Evolutionary conservation across 2,113 vertebrate genomes (phyloP).

Genomic region (Grallaria varia): DNA sequence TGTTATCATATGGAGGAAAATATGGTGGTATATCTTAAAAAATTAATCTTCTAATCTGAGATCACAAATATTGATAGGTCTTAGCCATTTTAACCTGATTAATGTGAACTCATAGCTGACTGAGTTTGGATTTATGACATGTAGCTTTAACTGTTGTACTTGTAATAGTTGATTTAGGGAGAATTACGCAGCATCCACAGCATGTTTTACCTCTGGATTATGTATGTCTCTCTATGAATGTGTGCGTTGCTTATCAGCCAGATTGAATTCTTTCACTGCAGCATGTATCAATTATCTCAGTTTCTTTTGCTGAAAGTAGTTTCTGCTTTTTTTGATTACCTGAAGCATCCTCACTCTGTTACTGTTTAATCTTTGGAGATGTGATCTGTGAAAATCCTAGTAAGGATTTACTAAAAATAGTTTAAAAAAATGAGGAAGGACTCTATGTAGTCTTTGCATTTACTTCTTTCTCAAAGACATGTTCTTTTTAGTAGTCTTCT

Average conservation of each 20-base stretch:
- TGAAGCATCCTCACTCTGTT: neutral
- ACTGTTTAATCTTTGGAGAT: neutral
- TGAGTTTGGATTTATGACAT: neutral
- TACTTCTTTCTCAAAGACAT: neutral
- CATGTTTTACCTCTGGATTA: neutral
- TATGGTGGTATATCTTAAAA: neutral
- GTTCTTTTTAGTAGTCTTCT: neutral
- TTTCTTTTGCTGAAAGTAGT: neutral
- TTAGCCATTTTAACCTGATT: neutral
- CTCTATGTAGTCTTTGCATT: neutral
- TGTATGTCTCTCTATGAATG: neutral
- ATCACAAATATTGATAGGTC: neutral
- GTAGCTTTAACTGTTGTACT: neutral
- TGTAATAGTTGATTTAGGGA: neutral
- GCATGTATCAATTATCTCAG: neutral
- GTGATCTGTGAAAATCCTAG: neutral
- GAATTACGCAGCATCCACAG: neutral
- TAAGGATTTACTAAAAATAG: neutral
- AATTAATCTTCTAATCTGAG: slow-evolving; percentile 1
- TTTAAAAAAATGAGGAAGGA: neutral
- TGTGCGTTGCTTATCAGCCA: neutral
- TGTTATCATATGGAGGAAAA: neutral
- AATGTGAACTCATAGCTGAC: neutral
- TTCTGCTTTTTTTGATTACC: neutral
- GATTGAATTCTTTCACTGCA: neutral